These are phyloP conservation scores for Zaprionus lachaisei DNA, from an alignment of 1,140 invertebrate genomes.

Conservation along the genomic window DNA sequence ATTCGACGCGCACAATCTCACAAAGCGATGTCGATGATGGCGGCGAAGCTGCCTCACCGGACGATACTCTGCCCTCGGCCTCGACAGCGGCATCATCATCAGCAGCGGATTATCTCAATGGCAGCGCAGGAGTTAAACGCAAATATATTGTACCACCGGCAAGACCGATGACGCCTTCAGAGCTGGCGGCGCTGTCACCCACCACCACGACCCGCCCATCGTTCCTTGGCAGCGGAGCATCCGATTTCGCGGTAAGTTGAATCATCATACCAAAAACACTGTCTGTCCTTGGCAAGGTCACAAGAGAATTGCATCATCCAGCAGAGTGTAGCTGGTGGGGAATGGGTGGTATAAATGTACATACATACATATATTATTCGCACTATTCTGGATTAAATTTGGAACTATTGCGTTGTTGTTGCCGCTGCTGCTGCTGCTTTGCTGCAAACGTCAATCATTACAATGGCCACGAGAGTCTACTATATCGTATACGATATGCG, in stretches of 20 bases:
- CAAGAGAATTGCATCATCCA: conserved; percentile 32
- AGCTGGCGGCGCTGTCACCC: conserved; percentile 21
- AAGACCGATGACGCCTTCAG: conserved; percentile 15
- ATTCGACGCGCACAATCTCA: conserved; percentile 77
- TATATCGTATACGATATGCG: neutral
- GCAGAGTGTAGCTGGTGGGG: neutral
- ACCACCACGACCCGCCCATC: conserved; percentile 30
- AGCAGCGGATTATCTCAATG: conserved; percentile 61
- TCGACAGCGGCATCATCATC: conserved; percentile 21
- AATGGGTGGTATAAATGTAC: neutral
- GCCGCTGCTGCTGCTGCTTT: neutral
- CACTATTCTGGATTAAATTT: conserved; percentile 21
- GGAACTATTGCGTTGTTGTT: conserved; percentile 15
- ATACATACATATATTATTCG: neutral
- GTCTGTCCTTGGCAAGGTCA: conserved; percentile 41
- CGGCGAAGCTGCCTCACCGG: conserved; percentile 51
- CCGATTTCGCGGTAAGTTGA: conserved; percentile 73
- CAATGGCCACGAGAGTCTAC: neutral
- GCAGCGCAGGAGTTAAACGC: conserved; percentile 53
- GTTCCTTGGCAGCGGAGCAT: conserved; percentile 56
- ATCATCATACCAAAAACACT: neutral
- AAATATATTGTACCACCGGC: conserved; percentile 50
- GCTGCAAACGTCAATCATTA: neutral
- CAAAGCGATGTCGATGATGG: conserved; percentile 73
- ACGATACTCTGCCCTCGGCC: conserved; percentile 48